Conservation (phyloP, 2,888 invertebrate species). For the Pherbina coryleti region DNA sequence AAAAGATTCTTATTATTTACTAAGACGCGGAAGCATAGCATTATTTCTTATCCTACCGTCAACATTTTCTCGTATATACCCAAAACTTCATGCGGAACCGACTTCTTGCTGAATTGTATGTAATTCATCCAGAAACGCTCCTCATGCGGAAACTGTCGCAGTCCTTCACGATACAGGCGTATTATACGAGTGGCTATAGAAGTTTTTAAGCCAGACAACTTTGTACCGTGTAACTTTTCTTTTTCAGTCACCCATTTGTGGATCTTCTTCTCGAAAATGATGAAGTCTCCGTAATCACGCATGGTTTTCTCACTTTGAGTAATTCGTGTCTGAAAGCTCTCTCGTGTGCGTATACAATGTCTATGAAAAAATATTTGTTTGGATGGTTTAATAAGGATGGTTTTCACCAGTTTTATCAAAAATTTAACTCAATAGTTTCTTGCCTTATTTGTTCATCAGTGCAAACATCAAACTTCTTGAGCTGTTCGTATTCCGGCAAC, state of each 20-base stretch:
- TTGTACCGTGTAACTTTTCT: conserved; percentile 75
- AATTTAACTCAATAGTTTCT: conserved; percentile 38
- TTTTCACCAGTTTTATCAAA: conserved; percentile 62
- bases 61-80: conserved; percentile 75
- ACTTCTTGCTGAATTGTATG: conserved; percentile 82
- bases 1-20: neutral
- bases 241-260: conserved; percentile 57
- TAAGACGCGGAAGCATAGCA: neutral
- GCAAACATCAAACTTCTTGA: conserved; percentile 80
- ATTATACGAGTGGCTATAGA: conserved; percentile 80
- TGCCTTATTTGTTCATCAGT: conserved; percentile 80
- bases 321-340: conserved; percentile 59
- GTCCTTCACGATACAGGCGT: conserved; percentile 79
- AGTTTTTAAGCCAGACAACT: conserved; percentile 76
- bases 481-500: conserved; percentile 84
- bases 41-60: conserved; percentile 69
- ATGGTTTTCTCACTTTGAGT: conserved; percentile 56
- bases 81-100: conserved; percentile 72
- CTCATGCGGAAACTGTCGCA: conserved; percentile 79
- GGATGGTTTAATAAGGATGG: conserved; percentile 63
- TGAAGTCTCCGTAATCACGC: conserved; percentile 62
- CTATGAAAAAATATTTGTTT: conserved; percentile 45
- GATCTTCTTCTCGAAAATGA: conserved; percentile 63
- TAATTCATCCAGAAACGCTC: conserved; percentile 82
- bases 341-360: conserved; percentile 60